These are phyloP conservation scores for Ovibos moschatus DNA, from an alignment of 2,113 vertebrate genomes.

Conservation along the genomic window DNA sequence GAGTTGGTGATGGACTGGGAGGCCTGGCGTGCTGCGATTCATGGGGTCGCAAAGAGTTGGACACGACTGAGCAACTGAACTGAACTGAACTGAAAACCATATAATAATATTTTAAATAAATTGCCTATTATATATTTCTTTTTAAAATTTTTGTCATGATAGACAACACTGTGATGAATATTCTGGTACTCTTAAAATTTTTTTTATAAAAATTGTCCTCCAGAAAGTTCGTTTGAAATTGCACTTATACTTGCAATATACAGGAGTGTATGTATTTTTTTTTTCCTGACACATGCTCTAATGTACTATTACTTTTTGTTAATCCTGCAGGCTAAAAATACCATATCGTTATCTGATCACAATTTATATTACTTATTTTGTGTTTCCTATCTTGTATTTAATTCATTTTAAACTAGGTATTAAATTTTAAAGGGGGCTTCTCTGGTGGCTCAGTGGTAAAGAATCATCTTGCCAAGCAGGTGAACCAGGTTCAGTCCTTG, in stretches of 20 bases:
- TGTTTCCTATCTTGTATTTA: background rate
- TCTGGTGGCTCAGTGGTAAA: background rate
- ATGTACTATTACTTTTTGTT: background rate
- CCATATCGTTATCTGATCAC: background rate
- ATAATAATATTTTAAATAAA: background rate
- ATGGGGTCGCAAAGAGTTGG: no score
- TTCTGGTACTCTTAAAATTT: background rate
- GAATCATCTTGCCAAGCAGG: background rate
- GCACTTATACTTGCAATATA: background rate
- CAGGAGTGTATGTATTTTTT: background rate
- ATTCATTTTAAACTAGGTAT: background rate
- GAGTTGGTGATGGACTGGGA: no score
- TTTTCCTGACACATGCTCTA: background rate
- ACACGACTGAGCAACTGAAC: no score
- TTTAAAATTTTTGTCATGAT: background rate
- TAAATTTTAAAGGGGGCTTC: background rate
- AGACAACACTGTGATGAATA: background rate
- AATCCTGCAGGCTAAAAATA: background rate
- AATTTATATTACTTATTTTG: background rate
- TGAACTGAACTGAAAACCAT: background rate
- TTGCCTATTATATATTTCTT: background rate
- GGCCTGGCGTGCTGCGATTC: no score
- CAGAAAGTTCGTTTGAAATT: background rate
- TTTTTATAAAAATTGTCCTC: background rate
- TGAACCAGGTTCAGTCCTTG: background rate